Conservation (phyloP, 2,797 vertebrate species). For the Yasuhikotakia modesta region DNA sequence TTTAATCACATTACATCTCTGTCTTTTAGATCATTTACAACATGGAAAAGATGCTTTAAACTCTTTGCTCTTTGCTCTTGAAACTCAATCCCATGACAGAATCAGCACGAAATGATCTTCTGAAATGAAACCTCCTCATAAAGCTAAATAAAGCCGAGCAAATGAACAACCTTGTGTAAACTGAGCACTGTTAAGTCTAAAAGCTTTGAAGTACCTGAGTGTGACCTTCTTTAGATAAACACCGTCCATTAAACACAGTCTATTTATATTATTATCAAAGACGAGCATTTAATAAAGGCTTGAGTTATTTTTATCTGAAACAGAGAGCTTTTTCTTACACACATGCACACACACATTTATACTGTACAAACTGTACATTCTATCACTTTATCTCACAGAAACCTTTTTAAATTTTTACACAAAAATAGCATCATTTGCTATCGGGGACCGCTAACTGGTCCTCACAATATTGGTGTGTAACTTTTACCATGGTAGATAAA, state of each 20-base stretch:
- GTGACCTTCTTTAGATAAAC: neutral
- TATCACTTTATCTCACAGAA: too few species aligned
- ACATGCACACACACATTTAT: neutral
- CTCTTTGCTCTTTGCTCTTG: neutral
- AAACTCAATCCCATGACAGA: neutral
- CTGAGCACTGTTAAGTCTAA: neutral
- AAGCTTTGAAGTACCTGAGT: conserved; percentile 11
- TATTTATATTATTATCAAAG: conserved; percentile 16
- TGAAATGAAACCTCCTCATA: neutral
- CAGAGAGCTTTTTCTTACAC: neutral
- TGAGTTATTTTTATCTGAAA: conserved; percentile 23
- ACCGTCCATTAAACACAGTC: neutral
- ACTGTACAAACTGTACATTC: too few species aligned
- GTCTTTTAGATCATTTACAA: neutral
- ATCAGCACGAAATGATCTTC: neutral
- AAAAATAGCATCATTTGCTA: too few species aligned
- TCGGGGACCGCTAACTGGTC: too few species aligned
- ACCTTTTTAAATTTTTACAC: too few species aligned
- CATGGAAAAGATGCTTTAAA: neutral
- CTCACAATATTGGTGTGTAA: too few species aligned
- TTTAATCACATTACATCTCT: neutral
- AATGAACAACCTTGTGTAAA: conserved; percentile 13
- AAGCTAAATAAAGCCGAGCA: conserved; percentile 14
- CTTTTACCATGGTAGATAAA: too few species aligned
- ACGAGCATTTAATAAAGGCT: neutral